These are phyloP conservation scores for Leptocoma aspasia DNA, from an alignment of 2,113 vertebrate species.

Conservation along the genomic window DNA sequence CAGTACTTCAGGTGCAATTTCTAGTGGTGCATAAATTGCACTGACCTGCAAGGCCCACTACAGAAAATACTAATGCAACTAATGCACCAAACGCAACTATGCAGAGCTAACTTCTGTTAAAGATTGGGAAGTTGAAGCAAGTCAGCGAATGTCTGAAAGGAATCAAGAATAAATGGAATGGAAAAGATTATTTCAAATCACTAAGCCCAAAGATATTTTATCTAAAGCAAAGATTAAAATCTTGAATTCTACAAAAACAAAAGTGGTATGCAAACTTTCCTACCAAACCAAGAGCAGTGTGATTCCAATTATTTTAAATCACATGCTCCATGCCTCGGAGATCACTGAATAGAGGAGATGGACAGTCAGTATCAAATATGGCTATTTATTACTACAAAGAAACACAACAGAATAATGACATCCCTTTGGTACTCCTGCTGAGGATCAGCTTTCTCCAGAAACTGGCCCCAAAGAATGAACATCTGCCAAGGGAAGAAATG, in stretches of 20 bases:
- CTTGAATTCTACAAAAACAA: not conserved
- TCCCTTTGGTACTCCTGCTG: not conserved
- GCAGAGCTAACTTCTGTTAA: not conserved
- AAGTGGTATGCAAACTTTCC: not conserved
- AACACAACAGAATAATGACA: not conserved
- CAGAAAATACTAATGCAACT: not conserved
- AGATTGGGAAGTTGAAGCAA: not conserved
- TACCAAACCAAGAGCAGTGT: not conserved
- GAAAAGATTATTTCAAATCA: not conserved
- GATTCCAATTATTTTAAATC: not conserved
- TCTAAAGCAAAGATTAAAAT: not conserved
- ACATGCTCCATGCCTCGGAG: not conserved
- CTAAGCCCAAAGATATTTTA: not conserved
- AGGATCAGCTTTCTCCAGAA: not conserved
- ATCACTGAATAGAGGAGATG: not conserved
- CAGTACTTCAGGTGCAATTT: not conserved
- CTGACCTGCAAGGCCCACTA: not conserved
- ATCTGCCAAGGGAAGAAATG: rapidly evolving
- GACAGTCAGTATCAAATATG: not conserved
- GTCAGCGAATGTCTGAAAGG: not conserved
- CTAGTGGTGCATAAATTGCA: not conserved
- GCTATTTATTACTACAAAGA: not conserved
- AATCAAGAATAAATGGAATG: not conserved
- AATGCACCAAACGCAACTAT: not conserved
- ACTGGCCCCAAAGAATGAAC: not conserved